Conservation (phyloP, 1,140 invertebrate genomes). For the Lepeophtheirus salmonis region DNA sequence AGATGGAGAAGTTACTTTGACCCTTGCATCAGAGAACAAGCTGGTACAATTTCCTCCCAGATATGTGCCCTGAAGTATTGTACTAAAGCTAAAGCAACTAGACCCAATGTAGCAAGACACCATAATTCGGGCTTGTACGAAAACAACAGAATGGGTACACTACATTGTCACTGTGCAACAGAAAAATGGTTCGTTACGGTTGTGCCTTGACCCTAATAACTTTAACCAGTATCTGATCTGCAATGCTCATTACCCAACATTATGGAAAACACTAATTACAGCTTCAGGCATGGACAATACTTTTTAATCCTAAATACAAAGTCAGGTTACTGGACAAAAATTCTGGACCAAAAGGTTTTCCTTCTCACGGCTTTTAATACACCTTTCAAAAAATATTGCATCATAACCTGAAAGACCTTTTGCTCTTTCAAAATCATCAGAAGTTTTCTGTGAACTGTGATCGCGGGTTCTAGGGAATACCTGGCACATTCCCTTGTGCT, state of each 20-base stretch:
- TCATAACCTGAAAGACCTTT: neutral
- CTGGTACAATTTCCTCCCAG: too few relatives aligned
- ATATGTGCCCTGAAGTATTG: too few relatives aligned
- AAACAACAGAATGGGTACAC: conserved; percentile 1
- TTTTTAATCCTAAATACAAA: neutral
- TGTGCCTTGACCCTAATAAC: neutral
- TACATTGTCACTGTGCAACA: neutral
- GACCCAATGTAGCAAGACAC: neutral
- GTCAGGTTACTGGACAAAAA: neutral
- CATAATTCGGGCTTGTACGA: neutral
- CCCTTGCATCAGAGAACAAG: too few relatives aligned
- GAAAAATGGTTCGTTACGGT: neutral
- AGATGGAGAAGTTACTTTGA: too few relatives aligned
- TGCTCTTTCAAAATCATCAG: neutral
- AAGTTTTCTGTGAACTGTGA: neutral
- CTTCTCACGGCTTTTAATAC: neutral
- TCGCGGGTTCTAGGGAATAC: neutral
- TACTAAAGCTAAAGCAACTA: neutral
- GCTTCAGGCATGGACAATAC: neutral
- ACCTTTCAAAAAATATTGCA: neutral
- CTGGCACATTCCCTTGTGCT: neutral
- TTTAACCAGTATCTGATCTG: neutral
- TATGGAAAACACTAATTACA: neutral
- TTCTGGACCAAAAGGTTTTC: neutral
- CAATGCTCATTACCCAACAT: neutral